phyloP scores from a whole-genome alignment of 2,797 vertebrate species.

The Triplophysa yarkandensis region DNA sequence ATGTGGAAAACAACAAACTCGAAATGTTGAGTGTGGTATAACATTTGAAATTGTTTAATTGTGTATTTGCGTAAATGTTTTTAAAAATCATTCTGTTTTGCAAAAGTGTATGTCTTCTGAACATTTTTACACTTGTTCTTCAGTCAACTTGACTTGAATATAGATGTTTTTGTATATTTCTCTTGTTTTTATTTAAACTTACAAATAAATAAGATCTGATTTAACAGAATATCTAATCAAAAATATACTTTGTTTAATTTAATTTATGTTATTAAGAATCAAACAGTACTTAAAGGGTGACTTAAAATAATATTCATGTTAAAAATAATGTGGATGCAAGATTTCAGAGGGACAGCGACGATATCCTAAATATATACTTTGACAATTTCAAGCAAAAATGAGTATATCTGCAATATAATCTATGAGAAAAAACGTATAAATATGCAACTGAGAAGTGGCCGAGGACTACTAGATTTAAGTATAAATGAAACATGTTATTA shows the following conservation, averaged over 20 bases:
- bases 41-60: no score
- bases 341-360: neutral
- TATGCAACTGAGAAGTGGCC: neutral
- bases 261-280: no score
- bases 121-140: no score
- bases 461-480: constrained; percentile 14
- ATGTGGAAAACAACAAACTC: neutral
- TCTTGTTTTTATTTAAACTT: neutral
- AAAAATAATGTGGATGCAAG: no score
- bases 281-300: no score
- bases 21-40: constrained; percentile 2
- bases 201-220: no score
- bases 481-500: constrained; percentile 28
- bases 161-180: no score
- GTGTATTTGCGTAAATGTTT: neutral
- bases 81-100: neutral
- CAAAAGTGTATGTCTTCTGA: neutral
- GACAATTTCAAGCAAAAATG: constrained; percentile 1
- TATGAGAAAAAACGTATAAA: constrained; percentile 2
- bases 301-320: no score
- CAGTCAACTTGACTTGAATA: no score
- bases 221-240: no score
- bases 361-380: no score
- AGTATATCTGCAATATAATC: neutral
- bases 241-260: no score